Conservation (phyloP, 2,113 vertebrate genomes). For the Microcebus ravelobensis region DNA sequence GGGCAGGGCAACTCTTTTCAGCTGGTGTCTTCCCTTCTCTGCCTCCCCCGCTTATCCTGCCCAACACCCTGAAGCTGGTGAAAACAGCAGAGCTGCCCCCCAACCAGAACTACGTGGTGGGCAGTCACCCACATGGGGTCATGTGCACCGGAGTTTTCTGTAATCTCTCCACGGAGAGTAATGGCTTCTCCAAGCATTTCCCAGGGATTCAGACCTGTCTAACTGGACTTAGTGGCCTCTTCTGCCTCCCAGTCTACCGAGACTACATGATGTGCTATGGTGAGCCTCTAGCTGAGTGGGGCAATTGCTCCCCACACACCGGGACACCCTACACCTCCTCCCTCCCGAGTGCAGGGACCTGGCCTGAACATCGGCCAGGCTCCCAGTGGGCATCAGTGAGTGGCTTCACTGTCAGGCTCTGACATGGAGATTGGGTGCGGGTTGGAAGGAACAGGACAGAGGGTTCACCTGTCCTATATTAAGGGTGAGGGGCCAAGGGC, state of each 20-base stretch:
- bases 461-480: background rate
- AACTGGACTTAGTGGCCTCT: constrained; percentile 79
- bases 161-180: constrained; percentile 85
- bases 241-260: constrained; percentile 84
- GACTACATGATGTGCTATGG: constrained; percentile 86
- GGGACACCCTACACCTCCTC: too few species aligned
- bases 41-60: background rate
- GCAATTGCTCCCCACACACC: too few species aligned
- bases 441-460: background rate
- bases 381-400: background rate
- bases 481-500: background rate
- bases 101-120: constrained; percentile 87
- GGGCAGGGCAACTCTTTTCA: background rate
- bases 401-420: background rate
- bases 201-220: constrained; percentile 80
- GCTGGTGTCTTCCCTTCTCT: background rate
- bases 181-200: constrained; percentile 81
- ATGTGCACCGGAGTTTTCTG: constrained; percentile 80
- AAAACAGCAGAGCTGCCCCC: constrained; percentile 87
- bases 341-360: background rate
- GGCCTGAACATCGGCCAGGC: background rate
- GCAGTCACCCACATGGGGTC: constrained; percentile 89
- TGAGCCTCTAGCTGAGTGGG: constrained; percentile 49
- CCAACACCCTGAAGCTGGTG: constrained; percentile 83
- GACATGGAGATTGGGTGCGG: background rate